Base-by-base conservation (phyloP, 2,888 invertebrate species). In the Tenthredo livida region DNA sequence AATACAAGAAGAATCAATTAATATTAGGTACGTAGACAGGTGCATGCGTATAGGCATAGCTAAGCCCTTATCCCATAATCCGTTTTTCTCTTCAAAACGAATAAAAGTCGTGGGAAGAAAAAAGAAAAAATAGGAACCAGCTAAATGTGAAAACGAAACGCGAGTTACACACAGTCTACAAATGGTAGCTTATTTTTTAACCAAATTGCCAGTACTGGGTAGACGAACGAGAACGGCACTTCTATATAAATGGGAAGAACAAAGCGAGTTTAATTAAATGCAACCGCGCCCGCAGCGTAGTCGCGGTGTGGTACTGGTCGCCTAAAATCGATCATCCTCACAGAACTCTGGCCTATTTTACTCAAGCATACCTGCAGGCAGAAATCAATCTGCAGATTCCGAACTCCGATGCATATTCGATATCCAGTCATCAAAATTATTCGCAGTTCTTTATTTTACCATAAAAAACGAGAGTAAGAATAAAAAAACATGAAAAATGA, bases 191-290 rank as follows among this genome's bases (percentile, higher is more conserved):
- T 54, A 61, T 61, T 61, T 61, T 61, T 61, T 12, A 61, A 25
- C 61, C 61, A 61, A 61, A 61, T 25, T 61, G 61, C 25, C 61
- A 61, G 3, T 10, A 25, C 25, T 25, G 61, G 61, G 7, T 54
- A n/a, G 54, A 54, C 61, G 25, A 61, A 61, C 61, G 21, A 61
- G 61, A 25, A 21, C 61, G 54, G 54, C 17, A n/a, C 54, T 54
- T n/a, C n/a, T 70, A 7, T 70, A 37, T 33, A 70, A 70, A 70
- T 70, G 15, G 70, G 37, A 70, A 37, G 70, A 70, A 70, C 70
- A 70, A 70, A 70, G 33, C 37, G 70, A 40, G 37, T 70, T 70
- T 70, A 70, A 70, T 70, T 70, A 70, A 70, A 70, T 70, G 33
- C 70, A 70, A 70, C 70, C 70, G 61, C 61, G 61, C 12, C 25